Conservation (phyloP, 2,888 invertebrate genomes). For the Hyposoter didymator region DNA sequence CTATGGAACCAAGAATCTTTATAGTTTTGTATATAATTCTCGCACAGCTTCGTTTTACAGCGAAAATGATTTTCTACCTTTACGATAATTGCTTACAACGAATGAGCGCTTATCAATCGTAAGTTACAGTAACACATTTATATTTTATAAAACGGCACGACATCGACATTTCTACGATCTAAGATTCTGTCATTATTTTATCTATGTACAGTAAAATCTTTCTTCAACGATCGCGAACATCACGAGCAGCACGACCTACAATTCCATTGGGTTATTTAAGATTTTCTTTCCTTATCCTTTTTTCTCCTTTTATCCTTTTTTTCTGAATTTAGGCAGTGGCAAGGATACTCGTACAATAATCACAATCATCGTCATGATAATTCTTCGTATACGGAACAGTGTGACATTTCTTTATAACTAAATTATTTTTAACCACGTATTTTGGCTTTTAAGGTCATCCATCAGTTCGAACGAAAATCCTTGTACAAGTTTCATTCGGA, state of each 20-base stretch:
- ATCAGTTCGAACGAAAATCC: too few relatives aligned
- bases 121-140: slow-evolving; percentile 53
- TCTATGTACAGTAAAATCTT: slow-evolving; percentile 69
- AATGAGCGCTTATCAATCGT: slow-evolving; percentile 20
- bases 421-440: neutral
- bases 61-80: slow-evolving; percentile 25
- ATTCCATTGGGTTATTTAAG: slow-evolving; percentile 45
- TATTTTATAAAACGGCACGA: slow-evolving; percentile 69
- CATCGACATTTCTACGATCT: slow-evolving; percentile 63
- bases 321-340: slow-evolving; percentile 59
- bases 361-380: slow-evolving; percentile 17
- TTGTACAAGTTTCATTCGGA: too few relatives aligned
- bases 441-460: neutral
- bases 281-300: slow-evolving; percentile 3
- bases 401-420: slow-evolving; percentile 11
- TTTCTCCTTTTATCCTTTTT: slow-evolving; percentile 13
- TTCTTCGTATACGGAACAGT: slow-evolving; percentile 44
- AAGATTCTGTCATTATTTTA: slow-evolving; percentile 54
- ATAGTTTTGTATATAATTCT: neutral
- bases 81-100: slow-evolving; percentile 16
- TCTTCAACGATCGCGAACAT: slow-evolving; percentile 41
- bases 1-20: neutral
- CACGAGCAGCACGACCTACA: slow-evolving; percentile 53
- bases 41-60: slow-evolving; percentile 43
- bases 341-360: slow-evolving; percentile 44